Evolutionary conservation across 1,140 invertebrate species (phyloP).

Genomic region (Drosophila carrolli): DNA sequence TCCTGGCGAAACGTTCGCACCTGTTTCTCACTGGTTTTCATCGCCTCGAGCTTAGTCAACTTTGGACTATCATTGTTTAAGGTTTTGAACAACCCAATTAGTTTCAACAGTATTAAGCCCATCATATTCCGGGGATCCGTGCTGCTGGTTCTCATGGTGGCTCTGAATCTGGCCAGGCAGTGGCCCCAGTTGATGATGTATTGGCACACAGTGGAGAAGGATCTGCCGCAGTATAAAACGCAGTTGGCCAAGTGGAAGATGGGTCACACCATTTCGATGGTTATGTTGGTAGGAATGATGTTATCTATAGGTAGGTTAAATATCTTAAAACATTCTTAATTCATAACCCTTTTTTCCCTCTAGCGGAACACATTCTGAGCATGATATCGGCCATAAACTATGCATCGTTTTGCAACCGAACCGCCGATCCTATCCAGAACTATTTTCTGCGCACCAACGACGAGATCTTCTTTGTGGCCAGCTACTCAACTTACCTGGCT

Average conservation of each 20-base stretch:
- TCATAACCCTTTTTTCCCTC: not conserved
- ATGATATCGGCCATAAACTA: constrained; percentile 71
- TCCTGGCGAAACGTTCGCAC: constrained; percentile 72
- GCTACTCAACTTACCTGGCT: constrained; percentile 56
- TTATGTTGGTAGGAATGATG: constrained; percentile 76
- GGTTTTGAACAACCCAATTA: constrained; percentile 62
- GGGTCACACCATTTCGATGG: constrained; percentile 69
- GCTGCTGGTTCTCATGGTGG: constrained; percentile 47
- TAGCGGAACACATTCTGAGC: constrained; percentile 75
- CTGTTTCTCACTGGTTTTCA: constrained; percentile 55
- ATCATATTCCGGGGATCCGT: constrained; percentile 72
- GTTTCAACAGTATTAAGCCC: constrained; percentile 77
- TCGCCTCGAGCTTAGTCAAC: constrained; percentile 41
- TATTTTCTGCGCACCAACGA: constrained; percentile 71
- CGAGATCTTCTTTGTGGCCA: constrained; percentile 65
- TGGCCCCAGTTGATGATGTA: constrained; percentile 79
- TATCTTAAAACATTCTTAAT: not conserved
- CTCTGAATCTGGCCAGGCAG: constrained; percentile 64
- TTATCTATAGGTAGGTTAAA: constrained; percentile 63
- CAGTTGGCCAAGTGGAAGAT: constrained; percentile 66
- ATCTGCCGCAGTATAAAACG: constrained; percentile 65
- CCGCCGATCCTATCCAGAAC: constrained; percentile 69
- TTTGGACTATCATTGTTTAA: constrained; percentile 58
- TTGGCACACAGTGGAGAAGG: constrained; percentile 71
- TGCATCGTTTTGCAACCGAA: constrained; percentile 61